Percentiles rank a stretch among this genome's conserved stretches.
These are phyloP conservation scores for Myoxocephalus aenaeus DNA, from an alignment of 2,797 vertebrate genomes.

Conservation along the genomic window DNA sequence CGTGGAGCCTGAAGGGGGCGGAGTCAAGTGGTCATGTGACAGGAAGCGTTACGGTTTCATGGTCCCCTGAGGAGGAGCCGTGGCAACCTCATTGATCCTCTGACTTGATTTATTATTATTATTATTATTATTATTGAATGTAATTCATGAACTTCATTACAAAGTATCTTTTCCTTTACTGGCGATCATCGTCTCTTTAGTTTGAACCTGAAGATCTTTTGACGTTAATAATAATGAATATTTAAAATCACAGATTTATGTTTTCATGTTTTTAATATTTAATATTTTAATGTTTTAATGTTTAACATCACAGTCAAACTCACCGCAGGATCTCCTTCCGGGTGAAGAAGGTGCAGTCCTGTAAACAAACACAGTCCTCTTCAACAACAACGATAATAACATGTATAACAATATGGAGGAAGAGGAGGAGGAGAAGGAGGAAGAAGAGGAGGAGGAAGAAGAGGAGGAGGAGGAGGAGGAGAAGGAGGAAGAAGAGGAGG, in stretches of 20 bases:
- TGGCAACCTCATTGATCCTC: not conserved
- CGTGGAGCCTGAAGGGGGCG: conserved; percentile 85
- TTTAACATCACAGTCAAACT: conserved; percentile 62
- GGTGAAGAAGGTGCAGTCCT: conserved; percentile 95
- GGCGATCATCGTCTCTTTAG: no score
- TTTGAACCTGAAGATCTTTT: no score
- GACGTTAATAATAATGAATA: not conserved
- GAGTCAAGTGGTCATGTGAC: not conserved
- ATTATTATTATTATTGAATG: no score
- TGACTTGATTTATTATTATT: no score
- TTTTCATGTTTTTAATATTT: not conserved
- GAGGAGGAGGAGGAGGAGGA: no score
- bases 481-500: no score
- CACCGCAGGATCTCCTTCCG: conserved; percentile 94
- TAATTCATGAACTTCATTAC: no score
- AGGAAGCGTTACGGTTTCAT: not conserved
- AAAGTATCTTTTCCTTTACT: no score
- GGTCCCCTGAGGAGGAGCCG: not conserved
- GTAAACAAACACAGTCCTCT: conserved; percentile 52
- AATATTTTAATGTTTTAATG: no score
- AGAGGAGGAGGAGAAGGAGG: no score
- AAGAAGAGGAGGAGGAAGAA: no score
- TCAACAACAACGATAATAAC: no score
- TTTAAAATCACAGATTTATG: not conserved
- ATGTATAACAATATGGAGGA: not conserved